Percentiles rank a stretch among this genome's conserved stretches.
These are phyloP conservation scores for Microchrysa polita DNA, from an alignment of 2,888 invertebrate genomes.

Conservation along the genomic window DNA sequence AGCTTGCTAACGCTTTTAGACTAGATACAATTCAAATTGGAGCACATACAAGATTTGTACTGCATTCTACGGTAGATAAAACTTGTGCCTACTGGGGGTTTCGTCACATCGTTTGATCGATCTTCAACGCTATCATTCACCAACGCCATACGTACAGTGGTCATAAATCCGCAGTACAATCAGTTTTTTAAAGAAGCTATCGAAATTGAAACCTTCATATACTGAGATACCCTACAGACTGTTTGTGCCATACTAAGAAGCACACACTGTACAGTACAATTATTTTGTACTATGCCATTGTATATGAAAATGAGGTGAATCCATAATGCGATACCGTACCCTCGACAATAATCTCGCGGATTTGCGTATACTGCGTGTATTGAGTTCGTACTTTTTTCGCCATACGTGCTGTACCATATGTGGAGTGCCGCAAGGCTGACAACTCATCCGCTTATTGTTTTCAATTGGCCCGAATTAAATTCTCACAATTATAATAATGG, in stretches of 20 bases:
- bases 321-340: constrained; percentile 29
- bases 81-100: not conserved
- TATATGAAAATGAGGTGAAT: constrained; percentile 35
- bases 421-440: constrained; percentile 42
- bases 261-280: too few relatives aligned
- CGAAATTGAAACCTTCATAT: not conserved
- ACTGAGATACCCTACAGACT: constrained; percentile 1
- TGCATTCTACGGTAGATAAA: too few relatives aligned
- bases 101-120: constrained; percentile 2
- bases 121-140: not conserved
- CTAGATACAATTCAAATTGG: too few relatives aligned
- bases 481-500: constrained; percentile 46
- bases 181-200: not conserved
- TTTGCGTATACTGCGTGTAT: not conserved
- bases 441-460: constrained; percentile 47
- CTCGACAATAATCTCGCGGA: not conserved
- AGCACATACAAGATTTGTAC: too few relatives aligned
- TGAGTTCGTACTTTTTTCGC: not conserved
- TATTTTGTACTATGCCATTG: too few relatives aligned
- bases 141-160: too few relatives aligned
- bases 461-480: constrained; percentile 48
- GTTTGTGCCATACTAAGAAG: not conserved
- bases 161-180: not conserved
- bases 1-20: too few relatives aligned
- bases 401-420: not conserved